Percentiles rank a stretch among this genome's conserved stretches.
Evolutionary conservation across 1,140 invertebrate genomes (phyloP).

Genomic region (Coelopa frigida): DNA sequence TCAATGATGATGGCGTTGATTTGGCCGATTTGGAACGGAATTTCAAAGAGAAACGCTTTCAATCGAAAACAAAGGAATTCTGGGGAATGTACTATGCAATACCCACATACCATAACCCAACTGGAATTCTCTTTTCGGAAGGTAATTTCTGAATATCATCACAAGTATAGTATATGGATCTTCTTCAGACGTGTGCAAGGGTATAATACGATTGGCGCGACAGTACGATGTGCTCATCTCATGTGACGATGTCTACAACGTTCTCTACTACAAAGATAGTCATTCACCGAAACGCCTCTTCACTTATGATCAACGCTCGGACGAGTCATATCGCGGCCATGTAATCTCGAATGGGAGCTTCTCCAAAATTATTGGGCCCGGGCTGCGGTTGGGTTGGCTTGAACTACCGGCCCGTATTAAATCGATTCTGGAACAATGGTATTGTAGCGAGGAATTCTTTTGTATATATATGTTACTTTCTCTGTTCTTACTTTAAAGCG

Average conservation of each 20-base stretch:
- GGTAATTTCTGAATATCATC: conserved; percentile 31
- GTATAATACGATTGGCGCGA: conserved; percentile 50
- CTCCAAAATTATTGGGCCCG: conserved; percentile 60
- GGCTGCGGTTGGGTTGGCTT: conserved; percentile 59
- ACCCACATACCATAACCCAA: conserved; percentile 62
- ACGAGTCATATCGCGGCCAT: conserved; percentile 48
- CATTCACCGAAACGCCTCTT: conserved; percentile 49
- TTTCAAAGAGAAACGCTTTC: conserved; percentile 22
- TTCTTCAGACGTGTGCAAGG: conserved; percentile 41
- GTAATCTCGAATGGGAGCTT: conserved; percentile 61
- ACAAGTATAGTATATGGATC: neutral
- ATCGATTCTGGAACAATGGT: conserved; percentile 40
- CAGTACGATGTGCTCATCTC: conserved; percentile 52
- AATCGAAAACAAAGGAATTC: conserved; percentile 48
- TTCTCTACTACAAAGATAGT: conserved; percentile 50
- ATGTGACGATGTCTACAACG: conserved; percentile 63
- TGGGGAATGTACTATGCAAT: conserved; percentile 58
- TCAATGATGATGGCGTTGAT: conserved; percentile 51
- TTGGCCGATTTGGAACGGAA: conserved; percentile 45
- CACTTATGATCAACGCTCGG: conserved; percentile 48
- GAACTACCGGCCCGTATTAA: conserved; percentile 50
- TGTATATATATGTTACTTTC: conserved; percentile 4
- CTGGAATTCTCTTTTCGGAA: conserved; percentile 49
- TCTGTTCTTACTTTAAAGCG: conserved; percentile 35
- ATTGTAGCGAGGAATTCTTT: neutral